phyloP scores from a whole-genome alignment of 2,113 vertebrate genomes.

The Potamarius usumacintae region DNA sequence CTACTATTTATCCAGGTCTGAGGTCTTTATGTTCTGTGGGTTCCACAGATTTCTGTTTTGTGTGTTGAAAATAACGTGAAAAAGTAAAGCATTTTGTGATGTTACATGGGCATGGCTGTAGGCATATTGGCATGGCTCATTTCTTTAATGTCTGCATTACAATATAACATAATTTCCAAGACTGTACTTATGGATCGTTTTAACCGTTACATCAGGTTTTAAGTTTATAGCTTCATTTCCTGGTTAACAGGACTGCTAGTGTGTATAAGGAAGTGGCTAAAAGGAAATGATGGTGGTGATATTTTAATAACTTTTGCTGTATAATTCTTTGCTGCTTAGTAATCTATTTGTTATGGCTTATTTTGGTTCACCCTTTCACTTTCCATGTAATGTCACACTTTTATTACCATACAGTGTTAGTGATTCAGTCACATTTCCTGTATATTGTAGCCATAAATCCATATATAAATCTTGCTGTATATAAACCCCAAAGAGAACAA shows the following conservation, averaged over 20 bases:
- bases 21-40: slow-evolving; percentile 19
- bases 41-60: slow-evolving; percentile 36
- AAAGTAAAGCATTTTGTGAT: slow-evolving; percentile 41
- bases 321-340: slow-evolving; percentile 5
- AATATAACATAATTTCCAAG: background rate
- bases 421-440: slow-evolving; percentile 30
- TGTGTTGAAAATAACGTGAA: slow-evolving; percentile 67
- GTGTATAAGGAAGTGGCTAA: slow-evolving; percentile 17
- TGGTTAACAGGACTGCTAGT: background rate
- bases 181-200: background rate
- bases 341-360: slow-evolving; percentile 35
- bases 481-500: slow-evolving; percentile 43
- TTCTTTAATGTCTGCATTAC: background rate
- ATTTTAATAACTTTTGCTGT: slow-evolving; percentile 17
- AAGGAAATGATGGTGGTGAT: slow-evolving; percentile 10
- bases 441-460: slow-evolving; percentile 45
- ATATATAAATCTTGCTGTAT: slow-evolving; percentile 22
- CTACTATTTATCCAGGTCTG: slow-evolving; percentile 48
- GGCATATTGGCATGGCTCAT: background rate
- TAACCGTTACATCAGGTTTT: background rate
- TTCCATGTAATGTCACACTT: slow-evolving; percentile 14
- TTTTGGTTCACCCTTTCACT: slow-evolving; percentile 36
- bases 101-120: background rate
- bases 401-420: slow-evolving; percentile 39
- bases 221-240: background rate